Evolutionary conservation across 2,797 vertebrate species (phyloP).

Genomic region (Darevskia nairensis): DNA sequence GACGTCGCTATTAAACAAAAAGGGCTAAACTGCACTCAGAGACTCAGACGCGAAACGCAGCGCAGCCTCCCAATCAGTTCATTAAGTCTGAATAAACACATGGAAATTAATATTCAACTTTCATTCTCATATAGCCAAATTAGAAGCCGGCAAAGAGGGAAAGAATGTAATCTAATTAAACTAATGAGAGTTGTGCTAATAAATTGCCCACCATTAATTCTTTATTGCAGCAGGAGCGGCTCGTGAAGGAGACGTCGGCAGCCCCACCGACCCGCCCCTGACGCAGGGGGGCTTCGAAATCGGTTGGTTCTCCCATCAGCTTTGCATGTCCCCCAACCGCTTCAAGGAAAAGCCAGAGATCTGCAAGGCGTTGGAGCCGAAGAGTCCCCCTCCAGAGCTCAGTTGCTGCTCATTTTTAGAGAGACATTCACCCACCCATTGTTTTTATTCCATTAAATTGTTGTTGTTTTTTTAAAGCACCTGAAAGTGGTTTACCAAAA

Average conservation of each 20-base stretch:
- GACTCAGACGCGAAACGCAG: constrained; percentile 23
- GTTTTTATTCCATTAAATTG: no score
- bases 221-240: constrained; percentile 23
- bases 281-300: not conserved
- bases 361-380: not conserved
- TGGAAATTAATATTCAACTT: constrained; percentile 74
- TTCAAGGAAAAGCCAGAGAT: no score
- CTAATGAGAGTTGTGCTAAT: constrained; percentile 76
- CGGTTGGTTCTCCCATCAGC: not conserved
- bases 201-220: constrained; percentile 73
- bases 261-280: not conserved
- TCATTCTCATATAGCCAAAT: constrained; percentile 71
- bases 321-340: no score
- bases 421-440: no score
- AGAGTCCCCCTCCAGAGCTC: accelerated
- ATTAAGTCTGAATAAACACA: constrained; percentile 71
- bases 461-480: no score
- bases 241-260: not conserved
- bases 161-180: constrained; percentile 76
- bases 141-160: constrained; percentile 73
- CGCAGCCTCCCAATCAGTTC: constrained; percentile 47
- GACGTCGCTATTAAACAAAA: constrained; percentile 7
- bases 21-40: constrained; percentile 26
- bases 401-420: not conserved
- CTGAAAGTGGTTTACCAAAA: no score